Conservation (phyloP, 2,888 invertebrate species). For the Trissoscelio sp. region DNA sequence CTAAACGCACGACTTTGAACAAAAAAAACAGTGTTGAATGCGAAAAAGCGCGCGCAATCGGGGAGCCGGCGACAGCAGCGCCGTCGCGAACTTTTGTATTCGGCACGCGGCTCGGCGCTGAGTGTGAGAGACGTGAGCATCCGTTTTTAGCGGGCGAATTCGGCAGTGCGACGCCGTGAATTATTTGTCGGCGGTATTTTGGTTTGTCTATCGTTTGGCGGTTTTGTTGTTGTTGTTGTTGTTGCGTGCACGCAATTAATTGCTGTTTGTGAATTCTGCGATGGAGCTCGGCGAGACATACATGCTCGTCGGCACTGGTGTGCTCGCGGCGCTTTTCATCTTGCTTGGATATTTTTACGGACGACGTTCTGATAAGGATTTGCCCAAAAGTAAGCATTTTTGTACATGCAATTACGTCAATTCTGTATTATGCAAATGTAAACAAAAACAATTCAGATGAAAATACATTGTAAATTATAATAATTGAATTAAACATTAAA, state of each 20-base stretch:
- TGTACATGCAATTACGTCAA: neutral
- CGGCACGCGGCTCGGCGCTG: slow-evolving; percentile 16
- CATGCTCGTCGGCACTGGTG: slow-evolving; percentile 51
- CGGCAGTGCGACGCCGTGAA: slow-evolving; percentile 32
- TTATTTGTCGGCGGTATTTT: slow-evolving; percentile 1
- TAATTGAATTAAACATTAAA: no score
- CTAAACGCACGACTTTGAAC: no score
- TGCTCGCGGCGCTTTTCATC: slow-evolving; percentile 52
- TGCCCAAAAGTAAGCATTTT: slow-evolving; percentile 34
- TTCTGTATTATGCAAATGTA: no score
- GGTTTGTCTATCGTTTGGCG: no score
- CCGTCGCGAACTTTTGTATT: slow-evolving; percentile 37
- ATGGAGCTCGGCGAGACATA: slow-evolving; percentile 45
- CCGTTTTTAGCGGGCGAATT: slow-evolving; percentile 36
- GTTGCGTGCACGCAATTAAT: neutral
- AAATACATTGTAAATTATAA: no score
- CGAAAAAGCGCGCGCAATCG: slow-evolving; percentile 40
- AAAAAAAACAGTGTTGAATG: no score
- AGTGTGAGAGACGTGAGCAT: neutral
- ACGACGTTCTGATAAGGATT: slow-evolving; percentile 29
- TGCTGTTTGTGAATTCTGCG: neutral
- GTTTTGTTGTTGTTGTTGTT: slow-evolving; percentile 3
- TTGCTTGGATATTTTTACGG: slow-evolving; percentile 58
- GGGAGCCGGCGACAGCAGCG: slow-evolving; percentile 42
- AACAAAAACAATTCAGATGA: no score